These are phyloP conservation scores for Chironex yamaguchii DNA, from an alignment of 30 jellyfish, hydroid and myxozoan genomes.

Conservation along the genomic window DNA sequence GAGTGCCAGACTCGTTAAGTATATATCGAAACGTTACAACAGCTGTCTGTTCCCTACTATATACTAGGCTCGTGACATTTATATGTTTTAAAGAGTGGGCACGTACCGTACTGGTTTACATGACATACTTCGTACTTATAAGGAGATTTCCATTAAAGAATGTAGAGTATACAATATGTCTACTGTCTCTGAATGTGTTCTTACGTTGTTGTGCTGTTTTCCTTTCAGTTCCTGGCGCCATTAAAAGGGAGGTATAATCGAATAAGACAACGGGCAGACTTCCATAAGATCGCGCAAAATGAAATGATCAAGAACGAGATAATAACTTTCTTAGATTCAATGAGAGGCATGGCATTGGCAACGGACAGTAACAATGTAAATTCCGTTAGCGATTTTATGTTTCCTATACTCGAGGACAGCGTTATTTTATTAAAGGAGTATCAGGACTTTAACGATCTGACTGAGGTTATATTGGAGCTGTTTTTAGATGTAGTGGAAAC, in stretches of 20 bases:
- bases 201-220: neutral
- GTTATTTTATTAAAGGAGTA: constrained; percentile 63
- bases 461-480: constrained; percentile 80
- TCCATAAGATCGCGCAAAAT: constrained; percentile 54
- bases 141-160: too few species aligned
- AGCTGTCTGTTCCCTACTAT: too few species aligned
- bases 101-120: too few species aligned
- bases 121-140: too few species aligned
- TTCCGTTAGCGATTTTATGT: constrained; percentile 51
- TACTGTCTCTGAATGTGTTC: too few species aligned
- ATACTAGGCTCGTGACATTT: too few species aligned
- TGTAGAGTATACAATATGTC: too few species aligned
- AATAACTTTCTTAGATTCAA: constrained; percentile 73
- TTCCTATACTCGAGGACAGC: constrained; percentile 71
- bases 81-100: too few species aligned
- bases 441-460: constrained; percentile 74
- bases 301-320: constrained; percentile 66
- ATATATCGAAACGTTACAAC: too few species aligned
- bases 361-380: constrained; percentile 44
- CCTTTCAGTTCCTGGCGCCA: constrained; percentile 56
- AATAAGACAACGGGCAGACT: constrained; percentile 50
- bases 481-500: constrained; percentile 88
- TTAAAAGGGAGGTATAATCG: constrained; percentile 63
- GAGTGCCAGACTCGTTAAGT: too few species aligned
- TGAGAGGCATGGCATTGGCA: constrained; percentile 90